A percentile compares a stretch with the other conserved stretches of the same genome.
Evolutionary conservation across 2,797 vertebrate genomes (phyloP).

Genomic region (Alcedo quadribrachys): DNA sequence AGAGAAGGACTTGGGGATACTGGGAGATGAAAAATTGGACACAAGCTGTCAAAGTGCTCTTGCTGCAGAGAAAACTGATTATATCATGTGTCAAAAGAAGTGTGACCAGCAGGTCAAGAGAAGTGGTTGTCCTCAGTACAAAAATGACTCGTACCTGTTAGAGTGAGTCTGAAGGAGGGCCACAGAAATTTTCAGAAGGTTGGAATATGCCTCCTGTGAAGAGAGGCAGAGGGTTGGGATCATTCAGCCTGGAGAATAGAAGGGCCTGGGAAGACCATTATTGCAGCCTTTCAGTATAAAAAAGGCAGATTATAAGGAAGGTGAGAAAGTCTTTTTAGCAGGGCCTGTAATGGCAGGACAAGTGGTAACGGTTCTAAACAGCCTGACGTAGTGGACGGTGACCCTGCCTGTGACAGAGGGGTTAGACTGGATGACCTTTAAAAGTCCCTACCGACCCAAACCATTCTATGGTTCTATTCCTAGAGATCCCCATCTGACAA

Average conservation of each 20-base stretch:
- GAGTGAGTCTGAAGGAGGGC: neutral
- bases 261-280: neutral
- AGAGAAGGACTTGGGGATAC: neutral
- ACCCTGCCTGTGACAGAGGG: accelerated
- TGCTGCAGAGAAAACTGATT: neutral
- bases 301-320: neutral
- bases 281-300: neutral
- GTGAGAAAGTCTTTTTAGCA: neutral
- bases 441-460: neutral
- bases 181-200: neutral
- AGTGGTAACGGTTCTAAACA: neutral
- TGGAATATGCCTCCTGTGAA: neutral
- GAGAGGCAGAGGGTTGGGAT: neutral
- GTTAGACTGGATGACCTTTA: neutral
- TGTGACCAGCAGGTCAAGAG: neutral
- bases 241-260: neutral
- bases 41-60: accelerated
- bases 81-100: neutral
- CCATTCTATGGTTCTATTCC: neutral
- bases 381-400: neutral
- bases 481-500: neutral
- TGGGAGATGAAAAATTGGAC: neutral
- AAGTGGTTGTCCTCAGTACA: neutral
- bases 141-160: neutral
- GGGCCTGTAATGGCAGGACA: neutral